Evolutionary conservation across 1,140 invertebrate genomes (phyloP).

Genomic region (Lepidotrigona ventralis): DNA sequence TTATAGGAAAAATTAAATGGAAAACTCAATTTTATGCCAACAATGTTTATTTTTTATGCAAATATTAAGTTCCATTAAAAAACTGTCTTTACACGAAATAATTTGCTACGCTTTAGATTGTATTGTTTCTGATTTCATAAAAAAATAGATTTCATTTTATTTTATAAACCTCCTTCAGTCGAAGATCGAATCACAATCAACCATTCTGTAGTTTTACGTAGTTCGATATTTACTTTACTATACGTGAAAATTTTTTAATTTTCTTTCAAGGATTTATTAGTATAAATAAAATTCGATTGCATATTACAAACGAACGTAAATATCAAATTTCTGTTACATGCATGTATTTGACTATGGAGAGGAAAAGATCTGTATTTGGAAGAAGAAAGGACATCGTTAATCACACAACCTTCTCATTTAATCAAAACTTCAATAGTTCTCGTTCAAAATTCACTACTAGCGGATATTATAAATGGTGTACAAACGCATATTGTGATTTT

Average conservation of each 20-base stretch:
- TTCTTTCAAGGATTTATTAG: background rate
- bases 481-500: conserved; percentile 14
- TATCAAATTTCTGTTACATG: conserved; percentile 17
- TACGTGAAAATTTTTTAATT: background rate
- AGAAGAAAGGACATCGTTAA: no score
- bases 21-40: background rate
- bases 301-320: background rate
- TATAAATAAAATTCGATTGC: conserved; percentile 21
- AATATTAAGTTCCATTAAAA: conserved; percentile 8
- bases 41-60: conserved; percentile 21
- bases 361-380: no score
- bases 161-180: background rate
- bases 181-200: background rate
- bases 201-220: background rate
- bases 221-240: conserved; percentile 1
- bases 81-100: background rate
- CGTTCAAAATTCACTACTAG: background rate
- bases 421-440: no score
- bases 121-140: background rate
- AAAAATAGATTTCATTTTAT: background rate
- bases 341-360: background rate
- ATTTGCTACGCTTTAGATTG: background rate
- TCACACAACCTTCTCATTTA: no score
- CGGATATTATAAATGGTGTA: conserved; percentile 15
- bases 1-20: background rate